Evolutionary conservation across 2,888 invertebrate genomes (phyloP), one percentile per base, ranked within the genome.

Genomic region (Orthosia gothica): DNA sequence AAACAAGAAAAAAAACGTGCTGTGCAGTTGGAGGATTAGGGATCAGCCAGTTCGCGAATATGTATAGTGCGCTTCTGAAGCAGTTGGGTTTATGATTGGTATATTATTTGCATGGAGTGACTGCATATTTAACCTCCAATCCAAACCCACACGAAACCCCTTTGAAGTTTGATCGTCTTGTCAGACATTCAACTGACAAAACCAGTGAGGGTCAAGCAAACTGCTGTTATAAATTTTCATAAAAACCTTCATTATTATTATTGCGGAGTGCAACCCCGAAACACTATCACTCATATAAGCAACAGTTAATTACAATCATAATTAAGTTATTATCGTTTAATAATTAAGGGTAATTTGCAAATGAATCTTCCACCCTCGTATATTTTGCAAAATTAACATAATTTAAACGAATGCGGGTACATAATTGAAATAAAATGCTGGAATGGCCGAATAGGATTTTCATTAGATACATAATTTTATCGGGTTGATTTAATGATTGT

Each of bases 391-490:
- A 76, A 67, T 58, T 74, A 74, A 74, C 50, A 50, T 58, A 32
- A 50, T 32, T 47, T 40, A 58, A 74, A 82, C 63, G 23, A 58
- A 69, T 83, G 61, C 47, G 55, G 65, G 49, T 47, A 23, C 50
- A 4, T 69, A 74, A 83, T 74, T 80, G 62, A 75, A 57, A 71
- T 59, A 23, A 62, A 79, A 82, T 73, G 64, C 64, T 11, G 64
- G 52, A 55, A 54, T 49, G 59, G 57, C 49, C 20, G 23, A 45
- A 50, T 32, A 65, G 11, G 49, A 54, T 59, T 73, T 67, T 58
- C 45, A 45, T 52, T 50, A 16, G 32, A 40, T 40, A 40, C 40
- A 40, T 40, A 1, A 40, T 40, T 40, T 40, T 40, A 40, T 40
- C 40, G 40, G 40, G 40, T 9, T 9, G 40, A 40, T 40, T 40